Conservation (phyloP, 1,140 invertebrate genomes). For the Marisa cornuarietis region DNA sequence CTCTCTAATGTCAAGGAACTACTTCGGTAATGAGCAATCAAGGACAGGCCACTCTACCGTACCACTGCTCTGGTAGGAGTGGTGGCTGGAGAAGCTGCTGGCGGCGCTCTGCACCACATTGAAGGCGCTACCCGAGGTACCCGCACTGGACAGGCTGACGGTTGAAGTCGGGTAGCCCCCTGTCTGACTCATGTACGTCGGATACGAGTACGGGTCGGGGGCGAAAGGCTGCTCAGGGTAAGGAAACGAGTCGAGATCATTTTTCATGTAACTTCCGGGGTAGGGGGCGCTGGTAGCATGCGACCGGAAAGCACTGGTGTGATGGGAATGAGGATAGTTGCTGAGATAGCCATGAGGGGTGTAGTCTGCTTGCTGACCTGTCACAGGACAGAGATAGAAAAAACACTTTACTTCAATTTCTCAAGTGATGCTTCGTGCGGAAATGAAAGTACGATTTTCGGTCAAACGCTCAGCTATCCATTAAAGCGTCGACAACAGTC, state of each 20-base stretch:
- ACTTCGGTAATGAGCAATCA: neutral
- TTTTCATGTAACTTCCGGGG: constrained; percentile 41
- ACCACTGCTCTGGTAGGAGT: constrained; percentile 33
- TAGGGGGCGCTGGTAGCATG: constrained; percentile 31
- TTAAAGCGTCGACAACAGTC: too few relatives aligned
- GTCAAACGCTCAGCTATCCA: too few relatives aligned
- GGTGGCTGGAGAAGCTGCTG: constrained; percentile 5
- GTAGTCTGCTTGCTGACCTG: constrained; percentile 44
- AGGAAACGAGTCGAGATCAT: constrained; percentile 50
- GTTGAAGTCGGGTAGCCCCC: constrained; percentile 29
- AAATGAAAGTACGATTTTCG: constrained; percentile 13
- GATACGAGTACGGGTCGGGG: constrained; percentile 31
- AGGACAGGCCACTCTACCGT: neutral
- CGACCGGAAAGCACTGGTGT: constrained; percentile 40
- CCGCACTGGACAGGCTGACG: constrained; percentile 30
- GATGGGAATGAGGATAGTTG: constrained; percentile 28
- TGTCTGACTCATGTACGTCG: constrained; percentile 22
- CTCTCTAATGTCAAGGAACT: too few relatives aligned
- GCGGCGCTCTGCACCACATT: constrained; percentile 55
- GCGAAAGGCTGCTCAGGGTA: constrained; percentile 35
- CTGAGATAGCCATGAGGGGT: constrained; percentile 24
- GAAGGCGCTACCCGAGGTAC: constrained; percentile 51
- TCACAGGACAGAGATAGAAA: neutral
- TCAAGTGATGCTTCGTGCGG: constrained; percentile 11
- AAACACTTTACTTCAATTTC: neutral